Evolutionary conservation across 1,140 invertebrate species (phyloP).

Genomic region (Nasonia longicornis): DNA sequence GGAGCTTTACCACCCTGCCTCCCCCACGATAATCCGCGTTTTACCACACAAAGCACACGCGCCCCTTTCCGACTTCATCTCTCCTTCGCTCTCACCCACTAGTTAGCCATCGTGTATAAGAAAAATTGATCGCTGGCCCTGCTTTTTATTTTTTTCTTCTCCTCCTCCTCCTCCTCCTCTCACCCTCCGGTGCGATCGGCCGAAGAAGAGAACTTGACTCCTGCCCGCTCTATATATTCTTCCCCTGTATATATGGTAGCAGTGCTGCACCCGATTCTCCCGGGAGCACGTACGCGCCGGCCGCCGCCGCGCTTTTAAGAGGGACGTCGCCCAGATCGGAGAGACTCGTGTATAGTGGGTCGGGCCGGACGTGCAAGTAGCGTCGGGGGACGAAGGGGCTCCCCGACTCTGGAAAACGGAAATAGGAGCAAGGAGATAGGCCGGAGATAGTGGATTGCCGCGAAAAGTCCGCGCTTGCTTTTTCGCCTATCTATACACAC

Average conservation of each 20-base stretch:
- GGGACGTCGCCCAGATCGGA: not conserved
- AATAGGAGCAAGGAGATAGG: slow-evolving; percentile 2
- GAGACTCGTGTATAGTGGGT: not conserved
- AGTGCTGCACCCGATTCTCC: not conserved
- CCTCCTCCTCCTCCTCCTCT: not conserved
- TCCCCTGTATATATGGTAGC: not conserved
- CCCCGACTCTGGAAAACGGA: not conserved
- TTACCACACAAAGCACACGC: not conserved
- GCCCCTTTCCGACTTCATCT: too few relatives aligned
- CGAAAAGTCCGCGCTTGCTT: not conserved
- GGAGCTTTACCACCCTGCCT: not conserved
- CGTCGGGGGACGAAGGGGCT: not conserved
- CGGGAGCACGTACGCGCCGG: not conserved
- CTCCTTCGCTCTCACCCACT: too few relatives aligned
- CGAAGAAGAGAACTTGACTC: not conserved
- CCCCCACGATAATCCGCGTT: not conserved
- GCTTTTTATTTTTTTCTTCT: not conserved
- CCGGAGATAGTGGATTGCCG: not conserved
- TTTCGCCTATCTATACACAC: not conserved
- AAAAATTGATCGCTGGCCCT: slow-evolving; percentile 5
- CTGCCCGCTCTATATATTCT: not conserved
- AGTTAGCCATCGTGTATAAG: not conserved
- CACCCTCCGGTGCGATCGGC: not conserved
- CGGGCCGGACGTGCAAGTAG: not conserved
- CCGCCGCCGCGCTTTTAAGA: not conserved